Evolutionary conservation across 2,113 vertebrate species (phyloP), one percentile per base, ranked within the genome.

Genomic region (Mus spicilegus): DNA sequence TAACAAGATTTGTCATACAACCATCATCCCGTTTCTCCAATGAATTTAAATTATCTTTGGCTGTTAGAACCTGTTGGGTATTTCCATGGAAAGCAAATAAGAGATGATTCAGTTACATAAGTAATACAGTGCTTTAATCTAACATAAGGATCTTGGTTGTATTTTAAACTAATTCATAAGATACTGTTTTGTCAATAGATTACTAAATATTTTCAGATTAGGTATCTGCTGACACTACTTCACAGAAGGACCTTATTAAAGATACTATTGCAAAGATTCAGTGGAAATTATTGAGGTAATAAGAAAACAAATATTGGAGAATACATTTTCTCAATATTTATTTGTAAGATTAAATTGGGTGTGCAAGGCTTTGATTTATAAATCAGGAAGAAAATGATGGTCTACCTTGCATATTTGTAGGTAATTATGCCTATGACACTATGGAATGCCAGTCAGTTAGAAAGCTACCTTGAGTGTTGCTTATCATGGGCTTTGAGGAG

Each of bases 401-500:
- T 89, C 0, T 26, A 22, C 95, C 88, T 96, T 93, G 93, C 97
- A 58, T 93, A 73, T 96, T 97, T 97, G 16, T 30, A 89, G 92
- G 54, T 94, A 97, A 98, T 98, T 98, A 85, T 77, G 91, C 91
- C 91, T 95, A 93, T 90, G 88, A 93, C 78, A 97, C 96, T 94
- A 56, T 54, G 77, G 2, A 1, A 80, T 20, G 8, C 16, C 20
- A 30, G 17, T 89, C 28, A 91, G 14, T 88, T 95, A 96, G 90
- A 97, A 97, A 95, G 96, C 36, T 87, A 89, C 49, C 84, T 67
- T 97, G 9, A 54, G 0, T 33, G 92, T 98, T 98, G 93, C 98
- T 97, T 97, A 98, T 96, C 97, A 97, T 98, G 97, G 96, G 2
- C 7, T 97, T 97, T 75, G 51, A 82, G 85, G 11, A 80, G 3